Percentiles rank a stretch among this genome's conserved stretches.
Evolutionary conservation across 2,113 vertebrate species (phyloP).

Genomic region (Chloropsis hardwickii): DNA sequence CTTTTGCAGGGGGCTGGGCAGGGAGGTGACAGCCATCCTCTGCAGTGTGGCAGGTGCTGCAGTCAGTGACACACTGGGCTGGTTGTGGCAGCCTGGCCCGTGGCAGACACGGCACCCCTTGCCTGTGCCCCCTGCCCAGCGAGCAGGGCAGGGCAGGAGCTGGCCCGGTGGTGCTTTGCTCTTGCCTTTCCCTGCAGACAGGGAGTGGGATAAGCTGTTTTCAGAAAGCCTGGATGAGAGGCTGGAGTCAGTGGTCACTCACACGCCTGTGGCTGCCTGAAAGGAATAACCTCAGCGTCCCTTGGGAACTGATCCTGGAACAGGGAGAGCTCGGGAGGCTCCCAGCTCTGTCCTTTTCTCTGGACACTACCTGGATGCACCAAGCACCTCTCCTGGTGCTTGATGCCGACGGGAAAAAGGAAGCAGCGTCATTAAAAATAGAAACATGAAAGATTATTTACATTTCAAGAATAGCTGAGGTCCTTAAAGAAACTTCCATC

Average conservation of each 20-base stretch:
- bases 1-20: neutral
- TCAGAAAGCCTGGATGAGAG: neutral
- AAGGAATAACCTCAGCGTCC: neutral
- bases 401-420: neutral
- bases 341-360: neutral
- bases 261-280: accelerated
- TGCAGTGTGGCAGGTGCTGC: accelerated
- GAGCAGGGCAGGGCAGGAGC: accelerated
- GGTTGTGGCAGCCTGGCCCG: accelerated
- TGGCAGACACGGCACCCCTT: accelerated
- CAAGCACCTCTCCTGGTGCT: neutral
- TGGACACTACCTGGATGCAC: neutral
- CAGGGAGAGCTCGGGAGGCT: accelerated
- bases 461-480: conserved; percentile 67
- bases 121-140: accelerated
- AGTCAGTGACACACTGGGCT: accelerated
- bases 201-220: neutral
- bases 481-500: conserved; percentile 53
- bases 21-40: neutral
- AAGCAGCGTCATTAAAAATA: conserved; percentile 64
- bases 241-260: neutral
- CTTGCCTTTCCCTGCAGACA: neutral
- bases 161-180: neutral
- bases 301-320: neutral
- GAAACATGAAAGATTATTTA: conserved; percentile 68